Evolutionary conservation across 2,888 invertebrate genomes (phyloP).

Genomic region (Lycaena phlaeas): DNA sequence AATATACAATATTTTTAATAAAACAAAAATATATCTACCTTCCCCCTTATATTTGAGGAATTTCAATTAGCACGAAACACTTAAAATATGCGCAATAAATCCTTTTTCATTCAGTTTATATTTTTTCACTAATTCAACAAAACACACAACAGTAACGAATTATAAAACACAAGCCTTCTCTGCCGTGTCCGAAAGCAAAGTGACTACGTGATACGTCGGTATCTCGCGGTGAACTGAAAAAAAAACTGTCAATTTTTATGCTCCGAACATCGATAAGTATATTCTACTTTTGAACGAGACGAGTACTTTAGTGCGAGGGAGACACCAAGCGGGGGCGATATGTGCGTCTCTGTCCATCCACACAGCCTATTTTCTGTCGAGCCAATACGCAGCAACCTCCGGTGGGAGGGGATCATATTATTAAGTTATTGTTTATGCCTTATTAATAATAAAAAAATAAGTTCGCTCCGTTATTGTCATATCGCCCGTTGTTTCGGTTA

Average conservation of each 20-base stretch:
- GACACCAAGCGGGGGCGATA: slow-evolving; percentile 34
- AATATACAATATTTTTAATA: not conserved
- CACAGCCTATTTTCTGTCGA: slow-evolving; percentile 64
- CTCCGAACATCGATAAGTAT: slow-evolving; percentile 69
- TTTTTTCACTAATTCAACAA: slow-evolving; percentile 10
- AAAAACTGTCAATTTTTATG: slow-evolving; percentile 74
- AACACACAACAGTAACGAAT: slow-evolving; percentile 19
- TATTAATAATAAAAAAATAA: slow-evolving; percentile 69
- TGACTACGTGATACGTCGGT: slow-evolving; percentile 35
- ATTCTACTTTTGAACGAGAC: slow-evolving; percentile 66
- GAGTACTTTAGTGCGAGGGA: slow-evolving; percentile 48
- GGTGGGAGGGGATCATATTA: slow-evolving; percentile 62
- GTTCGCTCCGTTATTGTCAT: slow-evolving; percentile 46
- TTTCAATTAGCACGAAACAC: slow-evolving; percentile 27
- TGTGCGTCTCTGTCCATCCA: slow-evolving; percentile 43
- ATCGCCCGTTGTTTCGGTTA: slow-evolving; percentile 39
- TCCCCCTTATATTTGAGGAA: slow-evolving; percentile 1
- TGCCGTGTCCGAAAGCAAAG: slow-evolving; percentile 30
- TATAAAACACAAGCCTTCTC: slow-evolving; percentile 52
- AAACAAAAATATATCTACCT: not conserved
- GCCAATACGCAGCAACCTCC: slow-evolving; percentile 58
- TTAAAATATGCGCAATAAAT: slow-evolving; percentile 14
- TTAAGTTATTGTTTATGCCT: slow-evolving; percentile 70
- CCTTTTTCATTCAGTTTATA: slow-evolving; percentile 27
- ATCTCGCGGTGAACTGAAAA: slow-evolving; percentile 66